Evolutionary conservation across 23 tunicate genomes (phyloP), one percentile per base, ranked within the genome.

Genomic region (Aplidium turbinatum): DNA sequence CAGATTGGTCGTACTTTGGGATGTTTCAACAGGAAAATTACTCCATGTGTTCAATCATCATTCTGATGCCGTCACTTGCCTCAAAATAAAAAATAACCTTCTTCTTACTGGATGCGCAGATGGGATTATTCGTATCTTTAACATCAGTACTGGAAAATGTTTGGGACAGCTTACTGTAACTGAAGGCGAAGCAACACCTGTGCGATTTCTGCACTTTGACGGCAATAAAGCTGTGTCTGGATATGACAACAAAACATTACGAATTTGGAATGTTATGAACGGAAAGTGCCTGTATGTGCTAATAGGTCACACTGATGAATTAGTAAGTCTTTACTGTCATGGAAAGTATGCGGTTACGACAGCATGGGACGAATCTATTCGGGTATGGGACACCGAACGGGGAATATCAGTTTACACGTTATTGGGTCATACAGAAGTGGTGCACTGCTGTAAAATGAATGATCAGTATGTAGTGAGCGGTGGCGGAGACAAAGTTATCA

Each of bases 91-190:
- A 52, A 82, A 61, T 45, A 89, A 89, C 48, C 75, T 89, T 9
- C 52, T 89, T 32, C 60, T 89, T 26, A 89, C 89, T 70, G 96
- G 96, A 22, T 82, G 89, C 51, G 83, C 58, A n/a, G 96, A 89
- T 51, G 96, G 96, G 2, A 76, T 78, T 4, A 72, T 89, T 34
- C 58, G 96, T 28, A 82, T 89, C 18, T 89, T 77, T 48, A 89
- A 89, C 56, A 63, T 89, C 51, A 89, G 96, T 63, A 89, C 96
- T 40, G 96, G 96, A 53, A 89, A 89, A 38, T 82, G 89, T 72
- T 78, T 89, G 38, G 96, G 96, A 52, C 80, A 82, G 34, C 42
- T 89, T 33, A 68, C 71, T 4, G 65, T 58, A 4, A 6, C 66
- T 30, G 83, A 77, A 72, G 35, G 63, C 29, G 81, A 79, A 13